A percentile compares a stretch with the other conserved stretches of the same genome.
Evolutionary conservation across 2,113 vertebrate species (phyloP).

Genomic region (Pavo muticus): DNA sequence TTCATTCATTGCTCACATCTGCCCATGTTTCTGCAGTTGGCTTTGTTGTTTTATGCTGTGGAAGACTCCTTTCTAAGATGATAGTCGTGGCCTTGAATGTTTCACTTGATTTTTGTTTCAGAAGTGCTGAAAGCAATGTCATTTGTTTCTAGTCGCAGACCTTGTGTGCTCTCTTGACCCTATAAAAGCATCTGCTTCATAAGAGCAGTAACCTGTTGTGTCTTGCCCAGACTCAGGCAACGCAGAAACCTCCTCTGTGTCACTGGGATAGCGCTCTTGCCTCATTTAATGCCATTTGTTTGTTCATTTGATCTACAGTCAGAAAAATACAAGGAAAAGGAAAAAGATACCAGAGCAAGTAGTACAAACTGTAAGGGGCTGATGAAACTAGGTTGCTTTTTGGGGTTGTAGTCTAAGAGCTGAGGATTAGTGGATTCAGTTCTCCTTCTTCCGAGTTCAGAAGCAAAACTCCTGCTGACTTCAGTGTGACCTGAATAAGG

Average conservation of each 20-base stretch:
- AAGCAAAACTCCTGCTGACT: background rate
- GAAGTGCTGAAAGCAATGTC: background rate
- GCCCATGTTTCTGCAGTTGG: background rate
- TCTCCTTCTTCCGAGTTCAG: background rate
- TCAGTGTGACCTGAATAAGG: background rate
- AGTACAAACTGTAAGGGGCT: background rate
- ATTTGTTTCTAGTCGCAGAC: background rate
- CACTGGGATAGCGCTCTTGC: background rate
- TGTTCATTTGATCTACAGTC: background rate
- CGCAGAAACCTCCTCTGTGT: background rate
- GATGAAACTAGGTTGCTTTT: background rate
- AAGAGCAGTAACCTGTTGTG: background rate
- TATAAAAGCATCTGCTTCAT: background rate
- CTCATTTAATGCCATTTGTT: background rate
- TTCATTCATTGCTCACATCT: background rate
- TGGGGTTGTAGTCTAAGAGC: background rate
- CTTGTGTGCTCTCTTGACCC: background rate
- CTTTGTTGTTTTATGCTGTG: background rate
- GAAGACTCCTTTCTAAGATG: background rate
- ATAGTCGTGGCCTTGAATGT: background rate
- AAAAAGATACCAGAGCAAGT: background rate
- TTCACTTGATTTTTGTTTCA: background rate
- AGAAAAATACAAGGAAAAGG: background rate
- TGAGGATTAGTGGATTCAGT: background rate
- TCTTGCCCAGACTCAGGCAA: background rate